These are phyloP conservation scores for Umimayanthus chanpuru DNA, from an alignment of 92 coral and sea anemone species.

Conservation along the genomic window DNA sequence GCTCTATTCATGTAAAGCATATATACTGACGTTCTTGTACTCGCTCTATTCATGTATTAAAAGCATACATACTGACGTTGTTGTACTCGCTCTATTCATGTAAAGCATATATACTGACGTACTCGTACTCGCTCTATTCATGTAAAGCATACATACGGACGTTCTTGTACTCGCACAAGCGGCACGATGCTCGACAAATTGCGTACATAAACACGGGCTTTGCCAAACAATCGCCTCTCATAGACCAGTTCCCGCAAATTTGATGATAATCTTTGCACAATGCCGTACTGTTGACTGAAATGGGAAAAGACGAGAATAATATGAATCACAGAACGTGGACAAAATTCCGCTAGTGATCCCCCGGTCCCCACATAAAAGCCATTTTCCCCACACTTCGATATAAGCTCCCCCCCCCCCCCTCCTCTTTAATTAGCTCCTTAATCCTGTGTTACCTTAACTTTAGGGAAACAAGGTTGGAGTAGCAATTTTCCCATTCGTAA, in stretches of 20 bases:
- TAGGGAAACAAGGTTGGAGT: too few relatives aligned
- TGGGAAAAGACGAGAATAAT: too few relatives aligned
- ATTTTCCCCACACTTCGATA: too few relatives aligned
- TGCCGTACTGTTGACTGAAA: slow-evolving; percentile 42
- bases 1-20: neutral
- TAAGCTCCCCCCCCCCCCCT: too few relatives aligned
- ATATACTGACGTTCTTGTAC: slow-evolving; percentile 38
- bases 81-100: too few relatives aligned
- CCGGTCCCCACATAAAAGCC: too few relatives aligned
- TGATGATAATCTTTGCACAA: slow-evolving; percentile 51
- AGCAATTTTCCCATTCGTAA: too few relatives aligned
- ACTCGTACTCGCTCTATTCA: neutral
- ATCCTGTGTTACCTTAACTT: too few relatives aligned
- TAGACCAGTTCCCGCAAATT: slow-evolving; percentile 54
- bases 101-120: slow-evolving; percentile 2
- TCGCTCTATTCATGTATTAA: slow-evolving; percentile 42
- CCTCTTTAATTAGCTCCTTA: too few relatives aligned
- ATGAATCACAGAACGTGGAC: neutral
- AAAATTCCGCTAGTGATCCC: too few relatives aligned
- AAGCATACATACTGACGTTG: too few relatives aligned
- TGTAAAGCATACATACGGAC: slow-evolving; percentile 8
- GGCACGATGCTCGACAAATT: slow-evolving; percentile 63
- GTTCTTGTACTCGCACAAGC: slow-evolving; percentile 53
- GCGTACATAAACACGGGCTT: slow-evolving; percentile 68
- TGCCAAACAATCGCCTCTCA: slow-evolving; percentile 53